Percentiles rank a stretch among this genome's conserved stretches.
These are phyloP conservation scores for Musca vetustissima DNA, from an alignment of 1,140 invertebrate species.

Conservation along the genomic window DNA sequence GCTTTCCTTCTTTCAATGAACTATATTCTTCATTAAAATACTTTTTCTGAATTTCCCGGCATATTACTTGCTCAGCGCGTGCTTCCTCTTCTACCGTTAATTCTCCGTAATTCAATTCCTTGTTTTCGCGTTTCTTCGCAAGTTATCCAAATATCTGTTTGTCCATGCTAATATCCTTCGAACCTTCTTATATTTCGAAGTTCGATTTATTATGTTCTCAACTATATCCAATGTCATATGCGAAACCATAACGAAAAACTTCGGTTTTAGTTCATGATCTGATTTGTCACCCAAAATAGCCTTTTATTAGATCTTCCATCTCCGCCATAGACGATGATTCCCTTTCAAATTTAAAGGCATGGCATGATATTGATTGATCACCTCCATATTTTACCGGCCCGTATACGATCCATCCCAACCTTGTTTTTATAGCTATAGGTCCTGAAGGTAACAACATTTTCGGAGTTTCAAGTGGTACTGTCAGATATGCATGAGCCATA, in stretches of 20 bases:
- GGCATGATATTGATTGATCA: too few relatives aligned
- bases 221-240: background rate
- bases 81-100: background rate
- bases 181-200: background rate
- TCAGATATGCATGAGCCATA: constrained; percentile 12
- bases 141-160: background rate
- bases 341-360: too few relatives aligned
- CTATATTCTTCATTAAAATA: background rate
- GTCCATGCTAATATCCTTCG: background rate
- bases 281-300: background rate
- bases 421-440: background rate
- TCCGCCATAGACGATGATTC: background rate
- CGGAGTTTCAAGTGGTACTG: background rate
- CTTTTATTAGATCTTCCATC: background rate
- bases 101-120: background rate
- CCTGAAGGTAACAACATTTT: too few relatives aligned
- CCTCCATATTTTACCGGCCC: background rate
- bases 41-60: background rate
- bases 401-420: background rate
- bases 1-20: background rate
- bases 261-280: background rate
- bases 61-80: background rate
- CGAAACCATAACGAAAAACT: background rate
- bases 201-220: background rate
- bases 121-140: background rate